Percentiles rank a stretch among this genome's conserved stretches.
These are phyloP conservation scores for Nothoprocta perdicaria DNA, from an alignment of 2,113 vertebrate species.

Conservation along the genomic window DNA sequence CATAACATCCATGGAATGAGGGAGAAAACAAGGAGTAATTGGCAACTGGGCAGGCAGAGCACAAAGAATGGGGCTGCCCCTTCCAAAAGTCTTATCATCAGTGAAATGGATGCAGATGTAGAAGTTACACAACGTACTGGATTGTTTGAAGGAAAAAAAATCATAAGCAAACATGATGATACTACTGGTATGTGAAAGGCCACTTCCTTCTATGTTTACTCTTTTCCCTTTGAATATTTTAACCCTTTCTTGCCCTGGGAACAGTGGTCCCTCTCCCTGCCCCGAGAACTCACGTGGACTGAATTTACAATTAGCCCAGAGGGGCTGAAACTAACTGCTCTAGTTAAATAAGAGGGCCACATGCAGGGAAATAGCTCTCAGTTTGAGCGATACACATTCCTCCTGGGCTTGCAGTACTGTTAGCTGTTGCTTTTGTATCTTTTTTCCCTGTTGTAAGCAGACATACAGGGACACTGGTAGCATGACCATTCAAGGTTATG, in stretches of 20 bases:
- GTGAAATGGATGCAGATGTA: background rate
- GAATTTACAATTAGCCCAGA: background rate
- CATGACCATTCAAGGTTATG: rapidly evolving
- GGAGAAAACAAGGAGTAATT: background rate
- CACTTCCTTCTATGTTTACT: background rate
- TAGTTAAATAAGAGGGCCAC: background rate
- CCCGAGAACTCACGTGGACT: background rate
- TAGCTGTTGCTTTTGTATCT: background rate
- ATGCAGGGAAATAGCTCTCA: background rate
- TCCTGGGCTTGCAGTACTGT: background rate
- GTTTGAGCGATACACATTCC: background rate
- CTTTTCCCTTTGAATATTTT: background rate
- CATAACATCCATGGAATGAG: background rate
- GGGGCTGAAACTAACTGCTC: background rate
- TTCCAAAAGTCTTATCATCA: background rate
- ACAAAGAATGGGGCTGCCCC: background rate
- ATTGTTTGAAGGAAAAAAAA: background rate
- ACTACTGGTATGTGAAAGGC: background rate
- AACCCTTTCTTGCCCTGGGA: background rate
- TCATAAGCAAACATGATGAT: background rate
- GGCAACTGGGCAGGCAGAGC: background rate
- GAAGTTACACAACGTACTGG: background rate
- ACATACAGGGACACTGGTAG: background rate
- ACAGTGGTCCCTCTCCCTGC: background rate
- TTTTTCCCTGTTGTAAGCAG: background rate